Conservation (phyloP, 2,797 vertebrate genomes). For the Paratrypauchen microcephalus region DNA sequence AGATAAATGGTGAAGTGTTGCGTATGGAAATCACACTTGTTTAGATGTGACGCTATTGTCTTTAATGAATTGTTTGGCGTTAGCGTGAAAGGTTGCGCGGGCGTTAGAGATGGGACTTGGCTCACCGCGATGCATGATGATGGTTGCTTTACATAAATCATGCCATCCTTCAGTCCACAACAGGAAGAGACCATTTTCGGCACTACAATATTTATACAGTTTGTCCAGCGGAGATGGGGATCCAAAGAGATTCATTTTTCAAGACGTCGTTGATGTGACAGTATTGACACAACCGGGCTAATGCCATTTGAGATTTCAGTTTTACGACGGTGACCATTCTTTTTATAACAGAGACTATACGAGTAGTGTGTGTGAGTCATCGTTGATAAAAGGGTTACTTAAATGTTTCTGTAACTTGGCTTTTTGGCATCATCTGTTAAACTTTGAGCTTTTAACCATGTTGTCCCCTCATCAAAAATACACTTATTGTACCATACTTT, state of each 20-base stretch:
- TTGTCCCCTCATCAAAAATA: too few relatives aligned
- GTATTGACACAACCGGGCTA: conserved; percentile 18
- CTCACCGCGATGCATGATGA: conserved; percentile 46
- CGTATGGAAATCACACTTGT: conserved; percentile 64
- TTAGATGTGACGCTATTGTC: conserved; percentile 41
- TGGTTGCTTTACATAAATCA: conserved; percentile 68
- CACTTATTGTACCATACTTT: too few relatives aligned
- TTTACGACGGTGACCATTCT: background rate
- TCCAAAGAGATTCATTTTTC: conserved; percentile 10
- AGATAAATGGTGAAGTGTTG: conserved; percentile 65
- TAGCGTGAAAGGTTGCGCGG: conserved; percentile 64
- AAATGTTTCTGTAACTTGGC: too few relatives aligned
- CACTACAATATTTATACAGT: conserved; percentile 34
- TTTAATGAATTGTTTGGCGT: conserved; percentile 54
- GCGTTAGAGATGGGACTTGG: conserved; percentile 46
- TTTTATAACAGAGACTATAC: background rate
- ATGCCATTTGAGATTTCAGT: conserved; percentile 2
- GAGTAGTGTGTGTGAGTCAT: too few relatives aligned
- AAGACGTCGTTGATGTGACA: conserved; percentile 6
- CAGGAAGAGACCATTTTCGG: conserved; percentile 38
- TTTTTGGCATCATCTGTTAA: too few relatives aligned
- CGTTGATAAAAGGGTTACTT: too few relatives aligned
- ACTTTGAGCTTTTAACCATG: too few relatives aligned
- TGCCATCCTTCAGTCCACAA: conserved; percentile 46
- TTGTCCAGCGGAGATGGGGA: conserved; percentile 18